These are phyloP conservation scores for Drosophila bocki DNA, from an alignment of 1,140 invertebrate species.

Conservation along the genomic window DNA sequence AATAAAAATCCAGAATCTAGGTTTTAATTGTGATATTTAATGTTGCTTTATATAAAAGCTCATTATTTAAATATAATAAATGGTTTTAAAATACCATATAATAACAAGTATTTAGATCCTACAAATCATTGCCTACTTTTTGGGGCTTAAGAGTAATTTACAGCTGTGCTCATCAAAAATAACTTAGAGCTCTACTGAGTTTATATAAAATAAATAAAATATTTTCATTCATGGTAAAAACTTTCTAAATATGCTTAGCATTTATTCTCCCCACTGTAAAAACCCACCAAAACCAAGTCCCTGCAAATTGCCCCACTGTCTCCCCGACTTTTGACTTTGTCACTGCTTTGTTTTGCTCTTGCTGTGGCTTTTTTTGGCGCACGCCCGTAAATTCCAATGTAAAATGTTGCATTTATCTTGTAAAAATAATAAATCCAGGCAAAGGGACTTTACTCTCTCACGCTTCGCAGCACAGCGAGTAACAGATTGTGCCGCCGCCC, in stretches of 20 bases:
- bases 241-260: not conserved
- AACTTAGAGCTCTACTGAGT: not conserved
- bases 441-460: conserved; percentile 76
- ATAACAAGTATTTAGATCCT: not conserved
- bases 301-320: conserved; percentile 52
- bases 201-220: too few species aligned
- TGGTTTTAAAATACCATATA: too few species aligned
- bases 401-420: conserved; percentile 84
- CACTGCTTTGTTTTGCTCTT: conserved; percentile 47
- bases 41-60: rapidly evolving
- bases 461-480: conserved; percentile 64
- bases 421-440: conserved; percentile 81
- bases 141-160: not conserved
- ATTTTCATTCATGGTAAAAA: not conserved
- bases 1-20: not conserved
- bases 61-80: not conserved
- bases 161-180: not conserved
- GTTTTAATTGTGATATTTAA: not conserved
- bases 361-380: conserved; percentile 54
- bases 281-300: not conserved
- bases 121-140: not conserved
- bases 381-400: conserved; percentile 77
- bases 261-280: not conserved
- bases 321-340: conserved; percentile 64
- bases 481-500: conserved; percentile 21